Evolutionary conservation across 2,888 invertebrate species (phyloP).

Genomic region (Drosophila cracens): DNA sequence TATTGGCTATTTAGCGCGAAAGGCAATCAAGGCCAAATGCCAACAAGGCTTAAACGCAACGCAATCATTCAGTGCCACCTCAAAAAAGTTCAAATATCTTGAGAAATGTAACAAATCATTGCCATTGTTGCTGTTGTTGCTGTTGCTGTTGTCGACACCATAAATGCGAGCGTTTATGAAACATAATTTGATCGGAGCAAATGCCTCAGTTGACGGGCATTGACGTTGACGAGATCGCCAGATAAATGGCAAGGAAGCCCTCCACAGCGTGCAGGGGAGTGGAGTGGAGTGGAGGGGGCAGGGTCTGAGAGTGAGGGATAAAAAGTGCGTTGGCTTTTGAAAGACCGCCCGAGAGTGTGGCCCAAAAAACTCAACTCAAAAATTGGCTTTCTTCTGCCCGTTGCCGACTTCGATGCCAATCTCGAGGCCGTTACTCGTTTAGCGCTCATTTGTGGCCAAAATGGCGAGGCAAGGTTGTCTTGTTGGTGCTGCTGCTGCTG

Average conservation of each 20-base stretch:
- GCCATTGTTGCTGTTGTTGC: slow-evolving; percentile 21
- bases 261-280: no score
- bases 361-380: slow-evolving; percentile 69
- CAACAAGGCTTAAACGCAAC: slow-evolving; percentile 12
- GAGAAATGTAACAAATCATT: slow-evolving; percentile 83
- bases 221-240: slow-evolving; percentile 55
- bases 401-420: slow-evolving; percentile 35
- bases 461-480: slow-evolving; percentile 50
- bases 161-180: slow-evolving; percentile 83
- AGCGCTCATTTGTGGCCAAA: slow-evolving; percentile 80
- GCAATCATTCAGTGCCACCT: slow-evolving; percentile 44
- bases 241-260: slow-evolving; percentile 33
- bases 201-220: slow-evolving; percentile 67
- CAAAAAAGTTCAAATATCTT: slow-evolving; percentile 73
- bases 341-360: slow-evolving; percentile 68
- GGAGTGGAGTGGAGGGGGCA: not conserved
- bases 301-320: slow-evolving; percentile 7
- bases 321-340: slow-evolving; percentile 63
- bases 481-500: slow-evolving; percentile 18
- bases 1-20: slow-evolving; percentile 35
- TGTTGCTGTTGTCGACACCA: slow-evolving; percentile 53
- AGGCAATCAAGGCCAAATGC: slow-evolving; percentile 31
- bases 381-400: slow-evolving; percentile 61
- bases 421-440: slow-evolving; percentile 68
- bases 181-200: slow-evolving; percentile 82